phyloP scores from a whole-genome alignment of 1,140 invertebrate genomes.

The Lepeophtheirus salmonis region DNA sequence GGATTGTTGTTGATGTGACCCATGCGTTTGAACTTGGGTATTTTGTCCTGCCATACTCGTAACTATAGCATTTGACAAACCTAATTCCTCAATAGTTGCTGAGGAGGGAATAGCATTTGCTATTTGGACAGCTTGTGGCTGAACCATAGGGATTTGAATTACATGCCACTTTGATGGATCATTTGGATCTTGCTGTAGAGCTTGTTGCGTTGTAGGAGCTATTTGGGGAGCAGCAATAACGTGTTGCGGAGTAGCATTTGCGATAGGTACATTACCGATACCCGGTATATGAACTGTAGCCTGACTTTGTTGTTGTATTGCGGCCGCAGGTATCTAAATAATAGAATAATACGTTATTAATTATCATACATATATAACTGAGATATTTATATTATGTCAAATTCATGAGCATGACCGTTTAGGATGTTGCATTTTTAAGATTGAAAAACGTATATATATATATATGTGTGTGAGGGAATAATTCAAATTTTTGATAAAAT shows the following conservation, averaged over 20 bases:
- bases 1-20: background rate
- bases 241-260: background rate
- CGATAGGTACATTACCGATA: constrained; percentile 2
- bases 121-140: background rate
- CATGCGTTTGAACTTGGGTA: too few species aligned
- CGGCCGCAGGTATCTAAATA: background rate
- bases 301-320: background rate
- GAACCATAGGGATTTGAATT: constrained; percentile 8
- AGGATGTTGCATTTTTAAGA: too few species aligned
- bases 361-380: too few species aligned
- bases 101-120: background rate
- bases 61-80: background rate
- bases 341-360: too few species aligned
- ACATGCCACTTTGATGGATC: constrained; percentile 17
- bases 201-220: constrained; percentile 9
- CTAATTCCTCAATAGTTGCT: background rate
- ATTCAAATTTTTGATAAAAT: too few species aligned
- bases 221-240: background rate
- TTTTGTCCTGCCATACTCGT: background rate
- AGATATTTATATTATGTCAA: too few species aligned
- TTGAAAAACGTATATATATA: too few species aligned
- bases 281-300: background rate
- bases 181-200: constrained; percentile 12
- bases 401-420: too few species aligned
- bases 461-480: too few species aligned